A percentile compares a stretch with the other conserved stretches of the same genome.
Conservation (phyloP, 2,888 invertebrate species). For the Drosophila mettleri region DNA sequence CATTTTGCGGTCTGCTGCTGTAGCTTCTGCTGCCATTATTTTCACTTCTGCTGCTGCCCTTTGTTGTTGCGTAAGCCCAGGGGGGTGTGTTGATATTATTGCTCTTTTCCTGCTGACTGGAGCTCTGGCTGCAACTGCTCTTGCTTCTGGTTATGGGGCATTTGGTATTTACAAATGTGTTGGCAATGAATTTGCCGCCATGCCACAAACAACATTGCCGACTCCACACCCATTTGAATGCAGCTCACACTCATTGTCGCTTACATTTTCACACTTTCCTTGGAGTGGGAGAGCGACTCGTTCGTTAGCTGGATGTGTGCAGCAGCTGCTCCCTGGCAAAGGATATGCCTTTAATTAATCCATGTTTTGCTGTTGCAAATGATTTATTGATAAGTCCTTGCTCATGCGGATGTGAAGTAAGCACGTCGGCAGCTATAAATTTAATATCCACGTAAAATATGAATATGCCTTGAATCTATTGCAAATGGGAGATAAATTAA, state of each 20-base stretch:
- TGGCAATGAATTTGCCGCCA: conserved; percentile 74
- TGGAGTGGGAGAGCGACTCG: conserved; percentile 48
- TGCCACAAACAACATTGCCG: conserved; percentile 69
- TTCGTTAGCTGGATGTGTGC: conserved; percentile 41
- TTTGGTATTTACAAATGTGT: conserved; percentile 66
- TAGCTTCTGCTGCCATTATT: conserved; percentile 68
- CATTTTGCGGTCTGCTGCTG: conserved; percentile 73
- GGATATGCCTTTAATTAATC: conserved; percentile 52
- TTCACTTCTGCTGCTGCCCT: conserved; percentile 52
- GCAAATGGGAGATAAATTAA: too few species aligned
- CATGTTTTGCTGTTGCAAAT: conserved; percentile 51
- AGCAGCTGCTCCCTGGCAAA: conserved; percentile 52
- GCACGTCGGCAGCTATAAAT: background rate
- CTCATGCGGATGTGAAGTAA: background rate
- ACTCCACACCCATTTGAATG: conserved; percentile 26
- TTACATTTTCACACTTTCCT: conserved; percentile 67
- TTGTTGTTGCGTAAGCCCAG: conserved; percentile 64
- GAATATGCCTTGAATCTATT: too few species aligned
- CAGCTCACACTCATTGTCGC: conserved; percentile 43
- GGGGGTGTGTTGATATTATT: conserved; percentile 59
- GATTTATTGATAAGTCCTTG: conserved; percentile 67
- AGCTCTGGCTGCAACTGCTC: conserved; percentile 19
- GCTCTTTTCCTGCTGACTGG: conserved; percentile 41
- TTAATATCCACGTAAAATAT: background rate
- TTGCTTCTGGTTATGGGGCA: conserved; percentile 30